Percentiles rank a stretch among this genome's conserved stretches.
Conservation (phyloP, 2,888 invertebrate genomes). For the Encarsia formosa region DNA sequence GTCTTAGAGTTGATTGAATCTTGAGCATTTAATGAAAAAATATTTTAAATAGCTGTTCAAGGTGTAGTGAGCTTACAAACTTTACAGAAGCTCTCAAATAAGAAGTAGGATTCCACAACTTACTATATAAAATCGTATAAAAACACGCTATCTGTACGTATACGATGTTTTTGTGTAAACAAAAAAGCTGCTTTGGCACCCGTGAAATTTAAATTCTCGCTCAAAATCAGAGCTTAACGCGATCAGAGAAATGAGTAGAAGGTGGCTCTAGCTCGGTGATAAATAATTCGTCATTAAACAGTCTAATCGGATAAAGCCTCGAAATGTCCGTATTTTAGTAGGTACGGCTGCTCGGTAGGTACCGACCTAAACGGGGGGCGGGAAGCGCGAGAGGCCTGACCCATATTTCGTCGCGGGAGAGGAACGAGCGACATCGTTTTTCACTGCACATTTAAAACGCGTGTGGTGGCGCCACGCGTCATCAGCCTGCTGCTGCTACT, state of each 20-base stretch:
- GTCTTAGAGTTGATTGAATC: too few relatives aligned
- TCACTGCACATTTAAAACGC: conserved; percentile 29
- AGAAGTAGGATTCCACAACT: too few relatives aligned
- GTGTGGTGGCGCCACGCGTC: conserved; percentile 11
- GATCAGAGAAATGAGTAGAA: not conserved
- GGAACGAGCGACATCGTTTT: conserved; percentile 28
- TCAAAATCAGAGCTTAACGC: not conserved
- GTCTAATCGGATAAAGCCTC: conserved; percentile 7
- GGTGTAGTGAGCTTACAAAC: too few relatives aligned
- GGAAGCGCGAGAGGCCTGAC: conserved; percentile 20
- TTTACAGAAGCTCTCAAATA: too few relatives aligned
- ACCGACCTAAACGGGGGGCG: too few relatives aligned
- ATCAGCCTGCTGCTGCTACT: conserved; percentile 1
- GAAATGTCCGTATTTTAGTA: conserved; percentile 1
- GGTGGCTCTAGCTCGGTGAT: not conserved
- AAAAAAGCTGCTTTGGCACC: not conserved
- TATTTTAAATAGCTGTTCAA: too few relatives aligned
- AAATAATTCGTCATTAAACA: conserved; percentile 23
- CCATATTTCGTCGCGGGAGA: conserved; percentile 18
- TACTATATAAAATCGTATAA: not conserved
- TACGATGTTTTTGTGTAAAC: not conserved
- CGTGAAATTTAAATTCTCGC: not conserved
- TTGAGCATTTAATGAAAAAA: too few relatives aligned
- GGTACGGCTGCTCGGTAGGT: not conserved
- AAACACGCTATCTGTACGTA: not conserved